Conservation (phyloP, 2,113 vertebrate species). For the Dipodomys ordii region DNA sequence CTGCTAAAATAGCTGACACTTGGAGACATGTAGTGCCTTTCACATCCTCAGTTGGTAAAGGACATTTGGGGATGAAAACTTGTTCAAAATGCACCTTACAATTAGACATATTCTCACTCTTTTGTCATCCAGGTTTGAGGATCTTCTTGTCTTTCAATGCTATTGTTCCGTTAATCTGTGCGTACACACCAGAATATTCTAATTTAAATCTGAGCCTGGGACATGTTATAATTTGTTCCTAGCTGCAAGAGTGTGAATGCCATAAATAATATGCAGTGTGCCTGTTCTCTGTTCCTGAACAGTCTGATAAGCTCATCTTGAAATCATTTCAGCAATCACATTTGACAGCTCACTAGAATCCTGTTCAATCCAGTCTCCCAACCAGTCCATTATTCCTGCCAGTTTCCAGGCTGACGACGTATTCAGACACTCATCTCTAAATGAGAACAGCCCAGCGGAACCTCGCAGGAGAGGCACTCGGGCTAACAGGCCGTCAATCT, state of each 20-base stretch:
- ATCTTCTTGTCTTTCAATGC: constrained; percentile 59
- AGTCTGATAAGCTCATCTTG: constrained; percentile 76
- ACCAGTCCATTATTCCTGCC: constrained; percentile 62
- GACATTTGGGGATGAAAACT: constrained; percentile 56
- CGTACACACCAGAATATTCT: constrained; percentile 46
- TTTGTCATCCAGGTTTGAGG: not conserved
- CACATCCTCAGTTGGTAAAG: constrained; percentile 43
- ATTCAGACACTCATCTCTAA: constrained; percentile 65
- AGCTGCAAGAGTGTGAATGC: constrained; percentile 71
- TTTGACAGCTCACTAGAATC: constrained; percentile 60
- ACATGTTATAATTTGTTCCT: constrained; percentile 76
- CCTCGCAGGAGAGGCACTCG: not conserved
- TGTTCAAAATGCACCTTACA: constrained; percentile 56
- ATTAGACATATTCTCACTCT: constrained; percentile 40
- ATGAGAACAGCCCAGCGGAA: constrained; percentile 45
- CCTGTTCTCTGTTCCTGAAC: constrained; percentile 77
- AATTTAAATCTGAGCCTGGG: constrained; percentile 62
- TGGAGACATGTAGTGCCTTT: constrained; percentile 55
- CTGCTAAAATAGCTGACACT: constrained; percentile 50
- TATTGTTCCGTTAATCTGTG: constrained; percentile 75
- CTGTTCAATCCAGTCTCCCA: constrained; percentile 70
- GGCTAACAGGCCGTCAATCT: constrained; percentile 59
- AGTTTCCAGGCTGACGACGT: constrained; percentile 23
- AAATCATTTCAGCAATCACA: constrained; percentile 64
- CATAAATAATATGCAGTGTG: constrained; percentile 56